These are phyloP conservation scores for Dilophus febrilis DNA, from an alignment of 2,888 invertebrate genomes.

Conservation along the genomic window DNA sequence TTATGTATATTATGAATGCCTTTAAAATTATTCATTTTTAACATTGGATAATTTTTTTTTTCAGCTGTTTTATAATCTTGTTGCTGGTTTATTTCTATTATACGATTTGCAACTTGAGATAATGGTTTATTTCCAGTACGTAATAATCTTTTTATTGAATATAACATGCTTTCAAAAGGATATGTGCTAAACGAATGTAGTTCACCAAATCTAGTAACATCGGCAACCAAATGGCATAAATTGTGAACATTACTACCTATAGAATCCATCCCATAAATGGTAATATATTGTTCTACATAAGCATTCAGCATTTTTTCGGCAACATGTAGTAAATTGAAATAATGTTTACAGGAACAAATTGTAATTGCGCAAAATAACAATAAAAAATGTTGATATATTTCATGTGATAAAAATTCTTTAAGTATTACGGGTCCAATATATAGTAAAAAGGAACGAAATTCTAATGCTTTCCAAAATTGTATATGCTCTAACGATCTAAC, in stretches of 20 bases:
- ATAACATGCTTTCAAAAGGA: slow-evolving; percentile 8
- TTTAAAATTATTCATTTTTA: too few relatives aligned
- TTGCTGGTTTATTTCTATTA: slow-evolving; percentile 3
- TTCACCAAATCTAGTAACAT: slow-evolving; percentile 10
- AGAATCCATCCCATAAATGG: slow-evolving; percentile 8
- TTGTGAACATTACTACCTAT: slow-evolving; percentile 10
- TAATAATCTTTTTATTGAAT: slow-evolving; percentile 6
- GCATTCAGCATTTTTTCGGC: slow-evolving; percentile 5
- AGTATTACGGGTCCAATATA: slow-evolving; percentile 3
- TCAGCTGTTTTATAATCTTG: too few relatives aligned
- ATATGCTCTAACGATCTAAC: background rate
- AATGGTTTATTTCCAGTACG: slow-evolving; percentile 8
- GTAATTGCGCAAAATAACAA: slow-evolving; percentile 1
- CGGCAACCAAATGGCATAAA: slow-evolving; percentile 9
- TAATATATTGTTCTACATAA: slow-evolving; percentile 9
- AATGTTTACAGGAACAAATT: background rate
- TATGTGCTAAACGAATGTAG: slow-evolving; percentile 6
- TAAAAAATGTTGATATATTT: slow-evolving; percentile 3
- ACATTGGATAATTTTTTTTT: too few relatives aligned
- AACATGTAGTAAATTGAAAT: background rate
- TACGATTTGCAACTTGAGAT: slow-evolving; percentile 6
- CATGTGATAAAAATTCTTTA: background rate
- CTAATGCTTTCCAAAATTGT: slow-evolving; percentile 4
- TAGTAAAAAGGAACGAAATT: slow-evolving; percentile 3
- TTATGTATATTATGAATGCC: too few relatives aligned